Conservation (phyloP, 2,888 invertebrate genomes). For the Coecobrya sp. region DNA sequence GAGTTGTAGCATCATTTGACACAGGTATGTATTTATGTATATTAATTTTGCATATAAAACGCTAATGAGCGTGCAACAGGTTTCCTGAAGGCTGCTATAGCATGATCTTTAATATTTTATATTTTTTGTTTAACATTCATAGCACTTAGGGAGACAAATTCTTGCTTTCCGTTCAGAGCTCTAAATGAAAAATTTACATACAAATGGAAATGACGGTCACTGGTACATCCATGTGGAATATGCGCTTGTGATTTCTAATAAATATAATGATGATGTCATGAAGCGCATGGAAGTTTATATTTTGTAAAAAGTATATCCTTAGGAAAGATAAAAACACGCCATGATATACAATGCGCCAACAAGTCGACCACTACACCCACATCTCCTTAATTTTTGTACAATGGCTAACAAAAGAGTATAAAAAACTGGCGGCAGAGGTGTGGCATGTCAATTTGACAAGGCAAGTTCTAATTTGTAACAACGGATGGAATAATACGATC, state of each 20-base stretch:
- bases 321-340: neutral
- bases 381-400: neutral
- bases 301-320: constrained; percentile 13
- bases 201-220: neutral
- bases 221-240: neutral
- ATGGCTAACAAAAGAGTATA: neutral
- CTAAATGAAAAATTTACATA: constrained; percentile 39
- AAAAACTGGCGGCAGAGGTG: neutral
- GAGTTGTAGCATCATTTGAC: too few relatives aligned
- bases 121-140: neutral
- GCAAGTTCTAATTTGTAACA: neutral
- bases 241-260: neutral
- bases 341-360: neutral
- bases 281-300: neutral
- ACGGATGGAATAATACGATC: neutral
- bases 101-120: neutral
- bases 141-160: neutral
- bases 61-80: neutral
- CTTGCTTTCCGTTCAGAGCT: neutral
- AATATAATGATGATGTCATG: constrained; percentile 20
- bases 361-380: neutral
- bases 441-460: neutral
- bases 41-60: neutral
- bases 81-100: constrained; percentile 13
- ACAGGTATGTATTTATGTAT: neutral